Percentiles rank a stretch among this genome's conserved stretches.
These are phyloP conservation scores for Amblyteles armatorius DNA, from an alignment of 2,888 invertebrate genomes.

Conservation along the genomic window DNA sequence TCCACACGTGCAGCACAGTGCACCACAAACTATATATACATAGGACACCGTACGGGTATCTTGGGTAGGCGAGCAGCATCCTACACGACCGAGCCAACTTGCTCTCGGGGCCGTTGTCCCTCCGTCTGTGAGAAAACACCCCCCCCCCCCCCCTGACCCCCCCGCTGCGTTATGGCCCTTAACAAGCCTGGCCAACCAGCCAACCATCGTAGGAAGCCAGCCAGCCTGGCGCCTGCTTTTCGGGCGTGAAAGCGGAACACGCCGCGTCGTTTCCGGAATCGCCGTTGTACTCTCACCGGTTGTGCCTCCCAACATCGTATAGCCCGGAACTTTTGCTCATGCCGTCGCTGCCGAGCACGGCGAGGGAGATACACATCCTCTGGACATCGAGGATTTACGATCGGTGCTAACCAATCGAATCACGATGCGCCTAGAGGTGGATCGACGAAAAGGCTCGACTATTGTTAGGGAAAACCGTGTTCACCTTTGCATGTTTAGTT, in stretches of 20 bases:
- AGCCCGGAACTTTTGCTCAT: slow-evolving; percentile 52
- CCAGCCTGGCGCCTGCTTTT: slow-evolving; percentile 68
- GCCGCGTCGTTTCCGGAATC: slow-evolving; percentile 67
- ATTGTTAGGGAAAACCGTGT: neutral
- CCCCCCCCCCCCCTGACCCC: slow-evolving; percentile 11
- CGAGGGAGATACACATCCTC: neutral
- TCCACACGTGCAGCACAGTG: neutral
- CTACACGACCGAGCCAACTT: slow-evolving; percentile 72
- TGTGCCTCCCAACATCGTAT: slow-evolving; percentile 34
- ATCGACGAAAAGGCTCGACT: neutral
- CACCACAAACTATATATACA: neutral
- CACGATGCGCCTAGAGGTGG: slow-evolving; percentile 43
- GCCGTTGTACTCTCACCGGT: slow-evolving; percentile 53
- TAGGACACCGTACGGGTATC: neutral
- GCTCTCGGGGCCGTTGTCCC: slow-evolving; percentile 57
- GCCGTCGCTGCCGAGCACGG: slow-evolving; percentile 15
- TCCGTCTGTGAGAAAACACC: slow-evolving; percentile 51
- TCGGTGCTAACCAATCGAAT: slow-evolving; percentile 63
- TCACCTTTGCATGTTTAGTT: neutral
- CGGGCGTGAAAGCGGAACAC: slow-evolving; percentile 69
- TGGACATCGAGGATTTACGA: slow-evolving; percentile 57
- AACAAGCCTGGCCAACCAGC: slow-evolving; percentile 64
- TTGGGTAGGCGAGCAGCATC: slow-evolving; percentile 57
- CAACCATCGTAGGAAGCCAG: slow-evolving; percentile 61
- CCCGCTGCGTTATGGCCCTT: slow-evolving; percentile 61